Evolutionary conservation across 2,888 invertebrate genomes (phyloP), one percentile per base, ranked within the genome.

Genomic region (Plusia festucae): DNA sequence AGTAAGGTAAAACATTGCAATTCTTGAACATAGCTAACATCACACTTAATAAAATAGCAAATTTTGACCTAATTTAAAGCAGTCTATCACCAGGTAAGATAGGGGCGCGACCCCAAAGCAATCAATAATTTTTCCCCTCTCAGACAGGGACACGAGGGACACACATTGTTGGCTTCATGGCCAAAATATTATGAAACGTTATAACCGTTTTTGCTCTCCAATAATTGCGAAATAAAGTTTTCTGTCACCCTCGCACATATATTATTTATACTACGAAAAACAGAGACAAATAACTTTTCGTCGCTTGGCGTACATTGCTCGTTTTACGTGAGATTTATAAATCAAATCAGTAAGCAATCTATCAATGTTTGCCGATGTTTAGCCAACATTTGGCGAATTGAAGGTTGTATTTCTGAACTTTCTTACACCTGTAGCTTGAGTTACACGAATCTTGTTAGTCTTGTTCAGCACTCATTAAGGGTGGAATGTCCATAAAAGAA

Each of bases 321-420:
- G 9, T 13, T 49, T 9, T 0, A 16, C 16, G 13, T 13, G 11
- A 8, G 56, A 18, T 9, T 11, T 7, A 20, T 44, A n/a, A 6
- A 16, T 59, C 22, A 32, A 8, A 27, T 8, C 16, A 32, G 20
- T 24, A 30, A 16, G 16, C 20, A 15, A 56, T 16, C 1, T n/a
- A 15, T 24, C 53, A 59, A 64, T 70, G 55, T 53, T 15, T 49
- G 2, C 30, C 7, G 27, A 34, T 52, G 0, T 22, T 46, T 40
- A 15, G 46, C 55, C 71, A 53, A 69, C 15, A 24, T 55, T 55
- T 70, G 55, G 34, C 46, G 30, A n/a, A 60, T 30, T 16, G 9
- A 24, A 8, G 11, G 56, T 46, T 13, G 24, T 51, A 30, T 53
- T 18, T 40, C 53, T 53, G 0, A 24, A 66, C 20, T 32, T 16